Evolutionary conservation across 2,797 vertebrate genomes (phyloP).

Genomic region (Tangara arthus): DNA sequence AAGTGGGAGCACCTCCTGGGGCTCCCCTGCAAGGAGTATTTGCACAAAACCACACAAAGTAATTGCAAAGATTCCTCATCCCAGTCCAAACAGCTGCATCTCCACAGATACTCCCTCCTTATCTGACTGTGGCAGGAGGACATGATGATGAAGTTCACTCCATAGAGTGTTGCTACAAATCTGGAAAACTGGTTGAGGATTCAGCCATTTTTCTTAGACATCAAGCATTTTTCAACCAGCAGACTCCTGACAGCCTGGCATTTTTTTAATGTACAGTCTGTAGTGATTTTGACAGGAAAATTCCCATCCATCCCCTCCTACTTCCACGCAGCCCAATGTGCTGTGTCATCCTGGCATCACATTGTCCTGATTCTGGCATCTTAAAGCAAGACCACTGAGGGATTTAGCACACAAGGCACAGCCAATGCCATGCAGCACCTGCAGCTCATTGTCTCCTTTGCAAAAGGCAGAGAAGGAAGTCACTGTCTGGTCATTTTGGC

Average conservation of each 20-base stretch:
- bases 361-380: background rate
- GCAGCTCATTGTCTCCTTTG: background rate
- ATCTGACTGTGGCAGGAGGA: background rate
- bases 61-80: background rate
- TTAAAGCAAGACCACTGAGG: background rate
- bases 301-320: background rate
- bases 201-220: background rate
- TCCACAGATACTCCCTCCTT: background rate
- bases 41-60: background rate
- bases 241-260: background rate
- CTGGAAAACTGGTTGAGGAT: background rate
- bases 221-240: background rate
- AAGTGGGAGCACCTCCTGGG: background rate
- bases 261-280: background rate
- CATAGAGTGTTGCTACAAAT: background rate
- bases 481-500: background rate
- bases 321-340: fast-evolving
- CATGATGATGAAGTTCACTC: background rate
- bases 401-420: fast-evolving
- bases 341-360: fast-evolving
- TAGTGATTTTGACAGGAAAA: background rate
- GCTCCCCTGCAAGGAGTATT: background rate
- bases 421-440: fast-evolving
- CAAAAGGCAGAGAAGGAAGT: background rate
- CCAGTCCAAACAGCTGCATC: background rate